A percentile compares a stretch with the other conserved stretches of the same genome.
Evolutionary conservation across 1,140 invertebrate species (phyloP).

Genomic region (Harlomillsia oculata): DNA sequence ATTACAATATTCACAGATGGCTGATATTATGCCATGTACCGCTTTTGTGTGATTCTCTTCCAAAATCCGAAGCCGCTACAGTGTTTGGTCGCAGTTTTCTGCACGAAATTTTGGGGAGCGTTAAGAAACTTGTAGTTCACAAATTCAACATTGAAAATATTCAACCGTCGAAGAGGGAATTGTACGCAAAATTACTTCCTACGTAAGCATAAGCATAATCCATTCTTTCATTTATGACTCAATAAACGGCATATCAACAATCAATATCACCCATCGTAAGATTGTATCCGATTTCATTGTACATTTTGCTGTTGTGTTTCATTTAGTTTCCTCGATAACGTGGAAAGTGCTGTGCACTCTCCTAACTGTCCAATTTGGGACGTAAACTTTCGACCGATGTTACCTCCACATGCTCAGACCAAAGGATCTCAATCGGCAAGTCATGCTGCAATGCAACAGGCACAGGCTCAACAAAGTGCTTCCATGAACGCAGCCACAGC

Average conservation of each 20-base stretch:
- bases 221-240: not conserved
- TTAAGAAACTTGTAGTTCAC: slow-evolving; percentile 70
- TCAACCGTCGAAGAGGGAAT: not conserved
- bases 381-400: slow-evolving; percentile 67
- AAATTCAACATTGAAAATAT: slow-evolving; percentile 21
- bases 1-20: slow-evolving; percentile 55
- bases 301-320: no score
- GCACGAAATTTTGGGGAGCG: slow-evolving; percentile 75
- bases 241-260: no score
- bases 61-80: slow-evolving; percentile 51
- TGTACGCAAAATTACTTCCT: not conserved
- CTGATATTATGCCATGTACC: slow-evolving; percentile 90
- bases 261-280: no score
- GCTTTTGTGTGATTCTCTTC: slow-evolving; percentile 82
- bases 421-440: slow-evolving; percentile 36
- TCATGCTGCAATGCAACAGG: slow-evolving; percentile 22
- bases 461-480: slow-evolving; percentile 3
- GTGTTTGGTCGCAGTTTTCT: slow-evolving; percentile 81
- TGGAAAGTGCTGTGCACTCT: slow-evolving; percentile 79
- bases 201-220: slow-evolving; percentile 21
- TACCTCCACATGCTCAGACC: slow-evolving; percentile 54
- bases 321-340: slow-evolving; percentile 59
- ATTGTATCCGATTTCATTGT: no score
- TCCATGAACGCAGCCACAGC: slow-evolving; percentile 19
- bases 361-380: slow-evolving; percentile 87